Percentiles rank a stretch among this genome's conserved stretches.
Evolutionary conservation across 2,797 vertebrate species (phyloP).

Genomic region (Meda fulgida): DNA sequence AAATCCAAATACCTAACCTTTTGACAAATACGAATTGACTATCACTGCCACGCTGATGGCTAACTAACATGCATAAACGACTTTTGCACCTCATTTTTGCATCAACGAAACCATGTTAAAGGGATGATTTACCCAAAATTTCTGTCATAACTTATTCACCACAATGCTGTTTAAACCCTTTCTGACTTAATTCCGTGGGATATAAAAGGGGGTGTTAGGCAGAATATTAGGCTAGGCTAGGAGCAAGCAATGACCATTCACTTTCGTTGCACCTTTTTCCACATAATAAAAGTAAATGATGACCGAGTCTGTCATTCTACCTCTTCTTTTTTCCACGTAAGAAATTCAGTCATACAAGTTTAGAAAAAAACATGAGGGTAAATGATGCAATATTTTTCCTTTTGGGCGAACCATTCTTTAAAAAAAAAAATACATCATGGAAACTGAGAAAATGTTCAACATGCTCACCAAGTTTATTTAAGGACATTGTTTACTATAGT

Average conservation of each 20-base stretch:
- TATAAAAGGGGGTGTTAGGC: neutral
- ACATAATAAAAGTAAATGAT: neutral
- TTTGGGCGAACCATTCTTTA: neutral
- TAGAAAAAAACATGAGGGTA: neutral
- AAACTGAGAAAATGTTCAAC: neutral
- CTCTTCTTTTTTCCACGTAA: neutral
- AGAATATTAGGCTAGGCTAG: neutral
- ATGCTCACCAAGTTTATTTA: too few relatives aligned
- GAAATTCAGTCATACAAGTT: neutral
- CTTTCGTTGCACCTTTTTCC: neutral
- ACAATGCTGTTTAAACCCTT: neutral
- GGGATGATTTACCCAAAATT: neutral
- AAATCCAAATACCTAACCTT: neutral
- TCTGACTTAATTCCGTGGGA: neutral
- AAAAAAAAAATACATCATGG: neutral
- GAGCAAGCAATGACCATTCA: neutral
- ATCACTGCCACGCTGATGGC: neutral
- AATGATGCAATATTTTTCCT: neutral
- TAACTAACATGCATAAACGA: slow-evolving; percentile 1
- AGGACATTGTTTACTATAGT: neutral
- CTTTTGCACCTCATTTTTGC: neutral
- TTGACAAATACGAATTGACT: neutral
- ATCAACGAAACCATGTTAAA: neutral
- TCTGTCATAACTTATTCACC: neutral
- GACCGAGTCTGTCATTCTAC: neutral